These are phyloP conservation scores for Crocodylus rhombifer DNA, from an alignment of 2,797 vertebrate genomes.

Conservation along the genomic window DNA sequence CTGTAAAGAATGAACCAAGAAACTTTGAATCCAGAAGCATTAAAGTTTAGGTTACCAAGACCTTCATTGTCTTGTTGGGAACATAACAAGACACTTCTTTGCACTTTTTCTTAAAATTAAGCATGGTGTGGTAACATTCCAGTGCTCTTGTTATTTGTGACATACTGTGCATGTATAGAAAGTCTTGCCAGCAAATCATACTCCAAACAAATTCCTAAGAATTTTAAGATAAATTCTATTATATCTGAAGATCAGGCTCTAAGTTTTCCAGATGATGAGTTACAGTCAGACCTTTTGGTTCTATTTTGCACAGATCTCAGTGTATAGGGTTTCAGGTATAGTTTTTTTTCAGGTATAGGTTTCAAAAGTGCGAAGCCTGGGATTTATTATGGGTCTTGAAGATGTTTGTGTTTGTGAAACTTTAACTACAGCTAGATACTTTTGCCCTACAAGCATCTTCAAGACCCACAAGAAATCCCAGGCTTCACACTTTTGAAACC, in stretches of 20 bases:
- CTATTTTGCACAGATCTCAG: neutral
- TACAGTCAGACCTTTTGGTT: neutral
- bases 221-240: neutral
- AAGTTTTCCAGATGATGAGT: neutral
- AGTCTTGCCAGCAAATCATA: neutral
- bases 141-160: neutral
- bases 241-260: neutral
- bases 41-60: neutral
- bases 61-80: neutral
- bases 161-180: neutral
- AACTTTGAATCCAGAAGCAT: neutral
- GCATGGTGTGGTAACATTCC: neutral
- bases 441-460: fast-evolving
- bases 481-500: neutral
- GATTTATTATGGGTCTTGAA: no score
- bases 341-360: no score
- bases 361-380: no score
- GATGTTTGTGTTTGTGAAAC: neutral
- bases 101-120: neutral
- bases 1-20: neutral
- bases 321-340: no score
- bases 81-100: neutral
- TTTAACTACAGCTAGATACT: neutral
- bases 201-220: neutral
- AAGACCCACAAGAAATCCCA: neutral